Conservation (phyloP, 2,888 invertebrate species). For the Megaustenia siamemsis region DNA sequence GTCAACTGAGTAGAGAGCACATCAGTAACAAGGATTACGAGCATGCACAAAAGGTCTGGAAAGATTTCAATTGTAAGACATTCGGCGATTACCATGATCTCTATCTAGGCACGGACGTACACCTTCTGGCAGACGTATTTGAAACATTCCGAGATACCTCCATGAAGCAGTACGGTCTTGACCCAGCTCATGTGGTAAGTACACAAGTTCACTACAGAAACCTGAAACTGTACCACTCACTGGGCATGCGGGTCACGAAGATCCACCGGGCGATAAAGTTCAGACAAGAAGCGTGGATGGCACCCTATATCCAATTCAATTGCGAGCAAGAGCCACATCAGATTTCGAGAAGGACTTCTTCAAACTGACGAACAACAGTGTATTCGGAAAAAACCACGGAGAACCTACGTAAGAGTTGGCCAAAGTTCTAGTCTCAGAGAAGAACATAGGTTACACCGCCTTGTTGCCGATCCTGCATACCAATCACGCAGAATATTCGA, state of each 20-base stretch:
- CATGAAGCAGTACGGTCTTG: background rate
- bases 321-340: constrained; percentile 65
- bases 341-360: constrained; percentile 75
- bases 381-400: constrained; percentile 27
- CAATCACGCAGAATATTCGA: background rate
- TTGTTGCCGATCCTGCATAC: background rate
- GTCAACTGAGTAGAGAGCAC: background rate
- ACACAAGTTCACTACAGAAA: constrained; percentile 70
- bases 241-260: constrained; percentile 63
- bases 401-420: constrained; percentile 9
- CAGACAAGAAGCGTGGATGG: constrained; percentile 70
- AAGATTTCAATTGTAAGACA: background rate
- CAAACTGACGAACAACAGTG: constrained; percentile 26
- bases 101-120: background rate
- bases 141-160: constrained; percentile 6
- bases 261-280: constrained; percentile 73
- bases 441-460: background rate
- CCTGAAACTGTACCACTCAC: constrained; percentile 67
- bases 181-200: constrained; percentile 1
- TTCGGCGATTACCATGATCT: constrained; percentile 7
- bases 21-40: background rate
- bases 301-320: constrained; percentile 73
- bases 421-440: background rate
- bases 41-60: background rate
- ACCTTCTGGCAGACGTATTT: constrained; percentile 22